Conservation (phyloP, 2,113 vertebrate species). For the Australoheros scitulus region DNA sequence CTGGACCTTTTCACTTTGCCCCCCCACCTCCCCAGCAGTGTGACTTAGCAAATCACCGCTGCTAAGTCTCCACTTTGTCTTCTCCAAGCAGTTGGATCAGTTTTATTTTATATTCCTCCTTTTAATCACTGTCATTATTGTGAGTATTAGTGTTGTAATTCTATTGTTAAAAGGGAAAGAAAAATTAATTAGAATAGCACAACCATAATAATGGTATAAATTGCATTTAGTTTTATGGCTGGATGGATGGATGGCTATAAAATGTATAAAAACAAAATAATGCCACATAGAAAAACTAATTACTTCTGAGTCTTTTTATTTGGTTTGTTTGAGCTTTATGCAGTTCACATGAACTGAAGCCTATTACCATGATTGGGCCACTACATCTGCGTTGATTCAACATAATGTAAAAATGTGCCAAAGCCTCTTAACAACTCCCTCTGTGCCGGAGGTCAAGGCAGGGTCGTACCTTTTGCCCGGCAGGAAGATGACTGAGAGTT, state of each 20-base stretch:
- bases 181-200: neutral
- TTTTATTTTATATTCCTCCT: neutral
- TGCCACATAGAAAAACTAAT: neutral
- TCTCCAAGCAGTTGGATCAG: neutral
- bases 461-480: neutral
- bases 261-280: neutral
- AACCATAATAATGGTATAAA: neutral
- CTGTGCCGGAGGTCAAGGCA: constrained; percentile 20
- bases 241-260: neutral
- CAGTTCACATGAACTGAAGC: neutral
- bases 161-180: neutral
- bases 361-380: neutral
- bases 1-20: constrained; percentile 8
- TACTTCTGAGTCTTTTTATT: neutral
- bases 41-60: constrained; percentile 12
- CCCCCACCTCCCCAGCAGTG: constrained; percentile 1
- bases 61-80: constrained; percentile 22
- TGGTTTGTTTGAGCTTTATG: neutral
- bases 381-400: neutral
- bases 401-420: neutral
- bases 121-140: neutral
- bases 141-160: neutral
- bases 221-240: neutral
- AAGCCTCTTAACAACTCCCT: neutral
- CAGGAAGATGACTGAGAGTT: constrained; percentile 40